phyloP scores from a whole-genome alignment of 2,888 invertebrate species.

The Orthosia gracilis region DNA sequence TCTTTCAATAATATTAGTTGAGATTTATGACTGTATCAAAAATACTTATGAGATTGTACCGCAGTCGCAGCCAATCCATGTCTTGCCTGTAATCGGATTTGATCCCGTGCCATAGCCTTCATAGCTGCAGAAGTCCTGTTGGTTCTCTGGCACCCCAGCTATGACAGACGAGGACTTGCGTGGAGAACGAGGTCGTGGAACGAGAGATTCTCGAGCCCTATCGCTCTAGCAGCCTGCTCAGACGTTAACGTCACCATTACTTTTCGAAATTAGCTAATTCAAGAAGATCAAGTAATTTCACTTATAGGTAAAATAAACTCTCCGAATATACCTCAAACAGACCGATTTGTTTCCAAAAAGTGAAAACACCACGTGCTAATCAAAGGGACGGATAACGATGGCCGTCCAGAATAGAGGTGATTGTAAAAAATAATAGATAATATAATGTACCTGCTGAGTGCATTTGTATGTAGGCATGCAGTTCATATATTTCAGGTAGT shows the following conservation, averaged over 20 bases:
- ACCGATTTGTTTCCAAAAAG: constrained; percentile 48
- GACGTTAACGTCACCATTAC: constrained; percentile 75
- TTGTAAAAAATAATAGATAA: constrained; percentile 63
- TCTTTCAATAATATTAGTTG: not conserved
- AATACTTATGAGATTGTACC: constrained; percentile 77
- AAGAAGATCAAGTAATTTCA: not conserved
- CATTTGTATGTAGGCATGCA: constrained; percentile 17
- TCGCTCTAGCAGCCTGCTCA: not conserved
- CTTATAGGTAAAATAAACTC: constrained; percentile 13
- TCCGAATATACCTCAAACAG: constrained; percentile 23
- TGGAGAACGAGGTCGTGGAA: too few relatives aligned
- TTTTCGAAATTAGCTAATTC: constrained; percentile 27
- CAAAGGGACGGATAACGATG: constrained; percentile 58
- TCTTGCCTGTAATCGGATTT: constrained; percentile 63
- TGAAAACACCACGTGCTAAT: constrained; percentile 52
- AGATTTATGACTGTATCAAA: constrained; percentile 7
- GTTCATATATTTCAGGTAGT: constrained; percentile 36
- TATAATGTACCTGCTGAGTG: constrained; percentile 36
- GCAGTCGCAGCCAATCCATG: constrained; percentile 77
- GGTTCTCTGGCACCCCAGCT: constrained; percentile 62
- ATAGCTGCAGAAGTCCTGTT: constrained; percentile 70
- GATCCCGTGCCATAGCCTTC: constrained; percentile 69
- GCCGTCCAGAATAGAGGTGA: constrained; percentile 32
- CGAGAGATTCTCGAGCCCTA: too few relatives aligned
- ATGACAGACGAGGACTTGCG: too few relatives aligned